Evolutionary conservation across 2,797 vertebrate species (phyloP).

Genomic region (Echiichthys vipera): DNA sequence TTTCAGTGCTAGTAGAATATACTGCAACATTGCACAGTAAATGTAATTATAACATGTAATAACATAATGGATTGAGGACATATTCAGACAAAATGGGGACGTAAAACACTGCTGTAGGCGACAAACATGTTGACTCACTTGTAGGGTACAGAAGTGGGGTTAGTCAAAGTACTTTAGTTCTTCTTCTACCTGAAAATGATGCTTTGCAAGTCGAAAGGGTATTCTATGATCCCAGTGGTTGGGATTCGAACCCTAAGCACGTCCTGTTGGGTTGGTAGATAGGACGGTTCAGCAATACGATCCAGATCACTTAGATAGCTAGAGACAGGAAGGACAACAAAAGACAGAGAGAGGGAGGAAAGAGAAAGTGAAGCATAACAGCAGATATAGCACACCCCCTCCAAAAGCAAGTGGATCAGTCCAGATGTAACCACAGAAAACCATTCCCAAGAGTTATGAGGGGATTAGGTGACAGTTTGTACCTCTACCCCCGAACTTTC

Average conservation of each 20-base stretch:
- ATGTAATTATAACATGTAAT: neutral
- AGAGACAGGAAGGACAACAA: slow-evolving; percentile 73
- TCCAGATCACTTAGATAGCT: slow-evolving; percentile 91
- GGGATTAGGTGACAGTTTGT: slow-evolving; percentile 40
- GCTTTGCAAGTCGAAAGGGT: slow-evolving; percentile 91
- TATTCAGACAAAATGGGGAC: slow-evolving; percentile 18
- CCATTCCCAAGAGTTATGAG: slow-evolving; percentile 64
- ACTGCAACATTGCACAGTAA: neutral
- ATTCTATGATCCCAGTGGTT: slow-evolving; percentile 90
- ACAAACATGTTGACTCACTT: slow-evolving; percentile 19
- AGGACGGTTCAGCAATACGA: slow-evolving; percentile 85
- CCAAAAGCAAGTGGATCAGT: slow-evolving; percentile 69
- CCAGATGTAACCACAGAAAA: slow-evolving; percentile 62
- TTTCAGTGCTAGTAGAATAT: neutral
- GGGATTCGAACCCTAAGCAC: slow-evolving; percentile 91
- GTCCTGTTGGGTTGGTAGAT: slow-evolving; percentile 90
- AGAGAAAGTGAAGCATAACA: slow-evolving; percentile 76
- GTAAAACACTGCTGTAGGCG: slow-evolving; percentile 10
- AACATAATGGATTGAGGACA: neutral
- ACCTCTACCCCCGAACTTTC: slow-evolving; percentile 41
- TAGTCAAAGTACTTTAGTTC: slow-evolving; percentile 56
- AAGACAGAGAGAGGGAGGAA: slow-evolving; percentile 64
- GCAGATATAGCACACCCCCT: slow-evolving; percentile 68
- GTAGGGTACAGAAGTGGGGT: slow-evolving; percentile 18
- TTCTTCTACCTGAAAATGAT: slow-evolving; percentile 90